Conservation (phyloP, 2,113 vertebrate genomes). For the Leptosomus discolor region DNA sequence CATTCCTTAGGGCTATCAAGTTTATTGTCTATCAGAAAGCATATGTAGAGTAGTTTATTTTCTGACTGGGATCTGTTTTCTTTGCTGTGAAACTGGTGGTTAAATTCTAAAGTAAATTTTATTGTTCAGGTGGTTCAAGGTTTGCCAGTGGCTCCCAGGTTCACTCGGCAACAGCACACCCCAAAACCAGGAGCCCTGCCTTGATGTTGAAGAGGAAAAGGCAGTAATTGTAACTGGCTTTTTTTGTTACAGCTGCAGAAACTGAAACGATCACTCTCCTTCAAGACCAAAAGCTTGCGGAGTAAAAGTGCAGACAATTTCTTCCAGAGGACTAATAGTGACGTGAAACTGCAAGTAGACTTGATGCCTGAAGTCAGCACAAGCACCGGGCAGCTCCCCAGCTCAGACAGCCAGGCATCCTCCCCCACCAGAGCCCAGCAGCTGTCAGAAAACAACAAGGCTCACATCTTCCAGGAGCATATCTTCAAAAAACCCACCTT, state of each 20-base stretch:
- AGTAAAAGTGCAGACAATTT: constrained; percentile 99
- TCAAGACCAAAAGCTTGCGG: constrained; percentile 96
- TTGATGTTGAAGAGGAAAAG: background rate
- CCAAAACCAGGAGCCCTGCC: background rate
- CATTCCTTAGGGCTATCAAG: background rate
- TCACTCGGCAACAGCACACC: background rate
- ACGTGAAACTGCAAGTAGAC: constrained; percentile 83
- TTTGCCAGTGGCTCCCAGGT: background rate
- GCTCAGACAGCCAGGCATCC: constrained; percentile 75
- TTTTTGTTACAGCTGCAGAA: constrained; percentile 88
- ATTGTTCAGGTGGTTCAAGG: background rate
- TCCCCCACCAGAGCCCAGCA: constrained; percentile 81
- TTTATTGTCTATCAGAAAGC: background rate
- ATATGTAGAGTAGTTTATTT: background rate
- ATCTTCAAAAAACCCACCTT: constrained; percentile 99
- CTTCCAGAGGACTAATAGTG: constrained; percentile 85
- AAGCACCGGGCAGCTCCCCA: constrained; percentile 82
- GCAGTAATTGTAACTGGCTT: constrained; percentile 35
- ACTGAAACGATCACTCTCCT: constrained; percentile 94
- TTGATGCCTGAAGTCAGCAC: constrained; percentile 83
- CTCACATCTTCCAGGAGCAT: constrained; percentile 93
- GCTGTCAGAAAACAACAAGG: constrained; percentile 77
- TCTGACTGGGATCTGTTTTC: background rate
- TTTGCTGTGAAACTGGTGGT: background rate
- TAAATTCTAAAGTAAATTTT: background rate